These are phyloP conservation scores for Anoncus sp. DNA, from an alignment of 2,888 invertebrate genomes.

Conservation along the genomic window DNA sequence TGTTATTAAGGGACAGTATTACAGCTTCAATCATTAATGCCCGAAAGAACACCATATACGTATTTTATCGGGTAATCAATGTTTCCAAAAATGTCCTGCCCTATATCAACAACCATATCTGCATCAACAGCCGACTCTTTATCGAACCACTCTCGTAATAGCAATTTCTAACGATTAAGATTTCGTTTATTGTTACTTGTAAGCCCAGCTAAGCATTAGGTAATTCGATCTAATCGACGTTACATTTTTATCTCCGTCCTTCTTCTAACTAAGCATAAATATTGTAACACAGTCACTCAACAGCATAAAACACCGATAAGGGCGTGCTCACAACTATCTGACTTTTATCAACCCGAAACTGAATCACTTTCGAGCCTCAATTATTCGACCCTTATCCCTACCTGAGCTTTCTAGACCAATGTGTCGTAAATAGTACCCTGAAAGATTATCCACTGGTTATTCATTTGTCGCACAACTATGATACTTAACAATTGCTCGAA, in stretches of 20 bases:
- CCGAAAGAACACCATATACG: no score
- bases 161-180: not conserved
- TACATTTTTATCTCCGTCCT: slow-evolving; percentile 6
- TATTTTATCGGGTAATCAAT: not conserved
- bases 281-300: not conserved
- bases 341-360: no score
- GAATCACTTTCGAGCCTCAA: no score
- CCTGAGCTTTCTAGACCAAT: no score
- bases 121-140: not conserved
- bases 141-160: not conserved
- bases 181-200: slow-evolving; percentile 6
- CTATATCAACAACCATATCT: slow-evolving; percentile 6
- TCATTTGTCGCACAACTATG: no score
- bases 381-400: no score
- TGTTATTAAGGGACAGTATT: no score
- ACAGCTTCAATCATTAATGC: no score
- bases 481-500: no score
- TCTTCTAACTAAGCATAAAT: not conserved
- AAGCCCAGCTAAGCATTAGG: not conserved
- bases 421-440: no score
- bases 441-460: no score
- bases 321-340: no score
- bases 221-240: slow-evolving; percentile 19
- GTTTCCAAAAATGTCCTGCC: slow-evolving; percentile 1
- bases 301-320: not conserved